A percentile compares a stretch with the other conserved stretches of the same genome.
Conservation (phyloP, 2,888 invertebrate species). For the Melieria omissa region DNA sequence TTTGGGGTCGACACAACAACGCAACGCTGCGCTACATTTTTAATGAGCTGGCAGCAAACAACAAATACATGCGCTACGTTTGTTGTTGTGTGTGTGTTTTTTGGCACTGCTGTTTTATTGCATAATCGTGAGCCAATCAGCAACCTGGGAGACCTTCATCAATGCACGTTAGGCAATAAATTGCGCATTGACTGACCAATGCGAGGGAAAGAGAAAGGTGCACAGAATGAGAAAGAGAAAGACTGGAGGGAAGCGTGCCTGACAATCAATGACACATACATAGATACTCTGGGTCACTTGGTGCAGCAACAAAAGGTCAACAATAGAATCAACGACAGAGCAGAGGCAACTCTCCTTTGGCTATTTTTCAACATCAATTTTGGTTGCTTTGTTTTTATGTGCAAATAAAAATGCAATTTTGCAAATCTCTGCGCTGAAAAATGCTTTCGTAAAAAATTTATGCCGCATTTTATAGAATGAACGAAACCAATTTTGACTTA, state of each 20-base stretch:
- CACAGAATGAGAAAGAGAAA: neutral
- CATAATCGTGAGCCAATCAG: slow-evolving; percentile 63
- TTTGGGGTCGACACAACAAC: slow-evolving; percentile 34
- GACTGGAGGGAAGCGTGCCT: neutral
- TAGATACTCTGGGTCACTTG: neutral
- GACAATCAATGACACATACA: neutral
- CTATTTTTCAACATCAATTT: too few relatives aligned
- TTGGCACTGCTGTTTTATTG: slow-evolving; percentile 54
- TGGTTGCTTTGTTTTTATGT: too few relatives aligned
- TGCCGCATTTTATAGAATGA: too few relatives aligned
- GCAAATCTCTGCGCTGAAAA: too few relatives aligned
- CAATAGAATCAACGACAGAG: neutral
- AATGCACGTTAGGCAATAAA: slow-evolving; percentile 58
- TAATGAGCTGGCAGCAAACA: slow-evolving; percentile 54
- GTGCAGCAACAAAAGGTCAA: neutral
- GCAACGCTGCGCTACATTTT: slow-evolving; percentile 53
- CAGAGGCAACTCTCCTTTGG: too few relatives aligned
- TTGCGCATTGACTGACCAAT: slow-evolving; percentile 23
- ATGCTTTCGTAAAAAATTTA: too few relatives aligned
- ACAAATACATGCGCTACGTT: slow-evolving; percentile 42
- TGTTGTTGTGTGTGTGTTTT: slow-evolving; percentile 23
- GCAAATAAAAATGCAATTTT: too few relatives aligned
- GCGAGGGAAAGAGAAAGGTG: neutral
- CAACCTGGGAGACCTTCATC: slow-evolving; percentile 50
- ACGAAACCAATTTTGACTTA: too few relatives aligned